Percentiles rank a stretch among this genome's conserved stretches.
Conservation (phyloP, 1,140 invertebrate species). For the Rhagoletis zephyria region DNA sequence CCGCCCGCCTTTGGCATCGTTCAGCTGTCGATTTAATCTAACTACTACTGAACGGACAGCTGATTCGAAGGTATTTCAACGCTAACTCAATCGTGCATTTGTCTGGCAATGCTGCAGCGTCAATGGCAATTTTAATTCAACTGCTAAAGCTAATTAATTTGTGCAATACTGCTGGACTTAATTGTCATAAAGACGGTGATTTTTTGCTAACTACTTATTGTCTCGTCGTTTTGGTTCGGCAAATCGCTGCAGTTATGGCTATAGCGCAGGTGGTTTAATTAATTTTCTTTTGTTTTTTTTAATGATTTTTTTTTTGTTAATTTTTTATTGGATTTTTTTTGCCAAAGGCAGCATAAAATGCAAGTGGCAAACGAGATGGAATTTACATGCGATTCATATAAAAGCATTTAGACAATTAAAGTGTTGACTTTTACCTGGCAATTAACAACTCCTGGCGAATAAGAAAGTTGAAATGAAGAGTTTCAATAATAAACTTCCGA, state of each 20-base stretch:
- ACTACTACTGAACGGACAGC: not conserved
- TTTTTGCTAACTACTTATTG: not conserved
- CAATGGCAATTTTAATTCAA: conserved; percentile 12
- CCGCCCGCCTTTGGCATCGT: not conserved
- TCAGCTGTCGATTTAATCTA: not conserved
- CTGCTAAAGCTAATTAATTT: conserved; percentile 23
- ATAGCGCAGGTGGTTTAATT: not conserved
- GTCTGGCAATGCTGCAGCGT: not conserved
- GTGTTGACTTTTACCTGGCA: not conserved
- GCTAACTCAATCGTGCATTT: not conserved
- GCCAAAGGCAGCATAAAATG: not conserved
- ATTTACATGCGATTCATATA: not conserved
- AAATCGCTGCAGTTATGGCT: not conserved
- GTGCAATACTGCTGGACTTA: not conserved
- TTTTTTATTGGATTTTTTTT: not conserved
- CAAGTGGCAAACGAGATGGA: conserved; percentile 4
- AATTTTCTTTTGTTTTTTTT: not conserved
- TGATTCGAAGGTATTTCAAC: not conserved
- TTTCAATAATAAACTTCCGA: too few relatives aligned
- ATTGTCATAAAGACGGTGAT: not conserved
- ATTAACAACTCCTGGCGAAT: not conserved
- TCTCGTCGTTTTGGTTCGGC: not conserved
- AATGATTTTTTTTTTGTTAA: not conserved
- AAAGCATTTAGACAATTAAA: conserved; percentile 14
- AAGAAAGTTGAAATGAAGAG: not conserved